These are phyloP conservation scores for Drosophila kohkoa DNA, from an alignment of 1,140 invertebrate species.

Conservation along the genomic window DNA sequence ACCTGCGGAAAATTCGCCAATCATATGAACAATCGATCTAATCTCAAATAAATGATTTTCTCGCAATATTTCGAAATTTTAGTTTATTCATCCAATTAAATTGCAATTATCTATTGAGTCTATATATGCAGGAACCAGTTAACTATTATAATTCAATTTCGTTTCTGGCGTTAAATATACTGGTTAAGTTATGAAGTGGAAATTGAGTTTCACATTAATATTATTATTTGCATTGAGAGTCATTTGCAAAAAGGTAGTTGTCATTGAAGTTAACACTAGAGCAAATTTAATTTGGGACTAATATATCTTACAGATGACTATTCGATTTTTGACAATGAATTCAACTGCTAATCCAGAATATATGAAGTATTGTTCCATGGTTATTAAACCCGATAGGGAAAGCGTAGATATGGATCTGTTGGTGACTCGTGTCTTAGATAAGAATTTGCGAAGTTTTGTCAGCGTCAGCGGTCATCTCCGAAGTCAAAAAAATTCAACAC, in stretches of 20 bases:
- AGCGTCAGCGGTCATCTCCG: neutral
- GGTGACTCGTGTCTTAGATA: neutral
- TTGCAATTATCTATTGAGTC: too few species aligned
- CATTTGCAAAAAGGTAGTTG: constrained; percentile 2
- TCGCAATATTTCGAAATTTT: too few species aligned
- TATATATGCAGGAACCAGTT: too few species aligned
- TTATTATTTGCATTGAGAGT: too few species aligned
- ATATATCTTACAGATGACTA: neutral
- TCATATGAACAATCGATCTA: too few species aligned
- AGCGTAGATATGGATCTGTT: constrained; percentile 6
- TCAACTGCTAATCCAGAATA: neutral
- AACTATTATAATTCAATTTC: too few species aligned
- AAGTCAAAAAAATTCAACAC: neutral
- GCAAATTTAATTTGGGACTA: neutral
- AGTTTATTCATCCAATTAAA: too few species aligned
- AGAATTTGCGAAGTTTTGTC: neutral
- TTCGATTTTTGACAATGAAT: constrained; percentile 7
- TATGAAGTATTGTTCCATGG: neutral
- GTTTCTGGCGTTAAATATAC: too few species aligned
- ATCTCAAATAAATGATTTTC: too few species aligned
- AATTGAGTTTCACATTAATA: too few species aligned
- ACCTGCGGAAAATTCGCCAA: too few species aligned
- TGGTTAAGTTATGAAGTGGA: too few species aligned
- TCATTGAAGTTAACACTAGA: neutral
- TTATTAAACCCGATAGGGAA: neutral